Evolutionary conservation across 2,888 invertebrate genomes (phyloP).

Genomic region (Cloeon dipterum): DNA sequence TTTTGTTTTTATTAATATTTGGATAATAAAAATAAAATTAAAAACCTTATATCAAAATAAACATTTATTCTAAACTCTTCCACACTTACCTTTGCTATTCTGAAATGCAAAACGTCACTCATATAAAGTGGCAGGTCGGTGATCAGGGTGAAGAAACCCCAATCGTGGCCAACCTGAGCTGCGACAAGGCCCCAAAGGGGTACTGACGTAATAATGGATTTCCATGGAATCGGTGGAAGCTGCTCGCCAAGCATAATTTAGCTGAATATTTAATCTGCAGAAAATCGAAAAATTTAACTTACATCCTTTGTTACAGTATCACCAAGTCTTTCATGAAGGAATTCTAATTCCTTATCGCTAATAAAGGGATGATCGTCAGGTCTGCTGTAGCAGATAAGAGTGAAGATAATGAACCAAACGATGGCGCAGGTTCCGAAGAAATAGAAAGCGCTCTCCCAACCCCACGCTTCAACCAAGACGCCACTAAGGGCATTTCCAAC

Average conservation of each 20-base stretch:
- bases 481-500: constrained; percentile 42
- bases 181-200: constrained; percentile 16
- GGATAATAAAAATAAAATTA: not conserved
- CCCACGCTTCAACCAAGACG: constrained; percentile 35
- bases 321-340: constrained; percentile 37
- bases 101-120: constrained; percentile 38
- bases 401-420: constrained; percentile 46
- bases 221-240: constrained; percentile 41
- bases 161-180: constrained; percentile 36
- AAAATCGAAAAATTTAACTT: constrained; percentile 2
- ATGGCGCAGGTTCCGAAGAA: constrained; percentile 53
- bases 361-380: constrained; percentile 40
- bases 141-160: constrained; percentile 47
- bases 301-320: constrained; percentile 12
- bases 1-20: too few species aligned
- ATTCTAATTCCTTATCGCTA: constrained; percentile 41
- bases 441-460: constrained; percentile 61
- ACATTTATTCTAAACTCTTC: too few species aligned
- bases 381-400: constrained; percentile 33
- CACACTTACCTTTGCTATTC: constrained; percentile 28
- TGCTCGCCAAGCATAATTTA: not conserved
- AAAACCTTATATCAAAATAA: too few species aligned
- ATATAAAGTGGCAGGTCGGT: constrained; percentile 46
- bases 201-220: constrained; percentile 29
- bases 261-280: too few species aligned